Base-by-base conservation (phyloP, 2,113 vertebrate species). In the Halcyon malimbica region DNA sequence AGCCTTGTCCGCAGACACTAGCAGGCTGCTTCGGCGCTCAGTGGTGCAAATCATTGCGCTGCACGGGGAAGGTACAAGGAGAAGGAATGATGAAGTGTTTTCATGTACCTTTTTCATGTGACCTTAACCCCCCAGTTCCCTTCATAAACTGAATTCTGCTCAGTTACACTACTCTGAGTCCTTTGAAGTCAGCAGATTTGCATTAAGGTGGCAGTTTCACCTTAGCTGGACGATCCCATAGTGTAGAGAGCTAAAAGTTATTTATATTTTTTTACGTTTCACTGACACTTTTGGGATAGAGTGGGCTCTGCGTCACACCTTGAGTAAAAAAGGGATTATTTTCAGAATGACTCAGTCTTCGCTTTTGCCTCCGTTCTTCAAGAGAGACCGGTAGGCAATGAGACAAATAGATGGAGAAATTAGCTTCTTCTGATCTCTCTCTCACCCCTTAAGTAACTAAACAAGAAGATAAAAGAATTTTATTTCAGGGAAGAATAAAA, bases 31-130 rank as follows among this genome's bases (percentile, higher is more conserved):
- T 74, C 11, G 3, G 68, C 0, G 39, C 88, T 94, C 96, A 97
- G 80, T 48, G 92, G 90, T 96, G 94, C 95, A 94, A 96, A 97
- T 94, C 86, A 90, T 39, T 91, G 95, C 89, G 86, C 8, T 48
- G 50, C 53, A 71, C 89, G 13, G 35, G 20, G 48, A 59, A 87
- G 86, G 82, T 60, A 76, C 53, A 63, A 79, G 79, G 59, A 88
- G 74, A 93, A 64, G n/a, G 84, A 83, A 74, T 80, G 91, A 94
- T 67, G 70, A 89, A 91, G 76, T 79, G 73, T 83, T 87, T 84
- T 84, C 83, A 65, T 71, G 80, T 48, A 82, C 77, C 62, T 87
- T 92, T 88, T 82, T 69, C n/a, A 48, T 59, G n/a, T 79, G 81
- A 93, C 92, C 83, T 94, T 93, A 93, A 91, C 83, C 65, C 19